Base-by-base conservation (phyloP, 2,797 vertebrate species). In the Pseudochaenichthys georgianus region DNA sequence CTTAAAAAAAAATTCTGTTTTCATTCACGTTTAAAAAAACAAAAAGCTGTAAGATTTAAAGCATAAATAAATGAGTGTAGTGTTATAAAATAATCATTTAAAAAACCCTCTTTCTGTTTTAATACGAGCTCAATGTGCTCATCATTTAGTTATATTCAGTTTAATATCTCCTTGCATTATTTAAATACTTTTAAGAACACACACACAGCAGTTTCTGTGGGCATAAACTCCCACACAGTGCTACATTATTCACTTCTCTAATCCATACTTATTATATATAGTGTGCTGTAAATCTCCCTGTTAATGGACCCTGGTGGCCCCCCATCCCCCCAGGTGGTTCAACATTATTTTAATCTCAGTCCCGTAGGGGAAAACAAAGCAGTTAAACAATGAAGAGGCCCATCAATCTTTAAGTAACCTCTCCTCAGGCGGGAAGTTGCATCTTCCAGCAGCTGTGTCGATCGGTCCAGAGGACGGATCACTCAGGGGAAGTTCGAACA, bases 371-470 rank as follows among this genome's bases (percentile, higher is more conserved):
- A 82, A 91, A 89, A 87, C 73, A 87, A 84, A 74, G 83, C 84
- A 79, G 84, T 93, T 91, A 91, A 92, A 89, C 72, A 72, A 59
- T 65, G 81, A 89, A 92, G 75, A 70, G 75, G 13, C 60, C 60
- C 75, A 90, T 94, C 78, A 93, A 93, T 93, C 84, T 91, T 91
- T 86, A 89, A 91, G 73, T 74, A 68, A 85, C 81, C 63, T 87
- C 53, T 77, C 75, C 73, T 79, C 62, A 67, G 86, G 89, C 73
- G 7, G 17, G 48, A 48, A 75, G 61, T 80, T 52, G 46, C 67
- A 70, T 82, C 70, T 62, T 62, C 63, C 48, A 65, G 47, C n/a
- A 72, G 21, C 65, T 70, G 3, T 63, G 68, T 54, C 66, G 43
- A 63, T 52, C 46, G 60, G 23, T 60, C 10, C 31, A 52, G 38